Conservation (phyloP, 2,888 invertebrate genomes). For the Amitus sp. region DNA sequence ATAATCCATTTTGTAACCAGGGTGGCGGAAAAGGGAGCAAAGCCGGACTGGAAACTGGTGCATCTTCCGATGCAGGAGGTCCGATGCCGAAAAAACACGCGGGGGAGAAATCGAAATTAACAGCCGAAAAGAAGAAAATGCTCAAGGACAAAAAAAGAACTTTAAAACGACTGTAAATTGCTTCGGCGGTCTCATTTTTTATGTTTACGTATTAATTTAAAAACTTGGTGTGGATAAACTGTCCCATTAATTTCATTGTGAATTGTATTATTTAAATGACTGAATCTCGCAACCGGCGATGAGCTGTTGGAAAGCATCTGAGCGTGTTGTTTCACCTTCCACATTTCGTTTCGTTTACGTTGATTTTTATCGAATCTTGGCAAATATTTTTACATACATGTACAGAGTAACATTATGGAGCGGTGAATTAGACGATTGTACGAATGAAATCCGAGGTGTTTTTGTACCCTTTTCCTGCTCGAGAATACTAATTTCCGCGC, state of each 20-base stretch:
- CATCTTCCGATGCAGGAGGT: constrained; percentile 69
- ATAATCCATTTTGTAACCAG: constrained; percentile 37
- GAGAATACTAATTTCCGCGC: too few species aligned
- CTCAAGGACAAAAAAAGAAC: constrained; percentile 87
- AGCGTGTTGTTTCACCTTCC: too few species aligned
- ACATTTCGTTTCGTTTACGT: constrained; percentile 35
- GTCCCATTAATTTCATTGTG: constrained; percentile 54
- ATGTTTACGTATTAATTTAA: constrained; percentile 52
- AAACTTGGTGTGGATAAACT: constrained; percentile 54
- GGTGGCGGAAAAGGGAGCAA: constrained; percentile 61
- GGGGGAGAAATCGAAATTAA: constrained; percentile 79
- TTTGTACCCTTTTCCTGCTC: neutral
- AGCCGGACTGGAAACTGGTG: constrained; percentile 62
- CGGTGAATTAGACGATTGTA: constrained; percentile 53
- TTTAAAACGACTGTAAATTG: constrained; percentile 82
- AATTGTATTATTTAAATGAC: constrained; percentile 54
- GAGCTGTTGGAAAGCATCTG: too few species aligned
- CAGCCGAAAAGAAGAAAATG: constrained; percentile 78
- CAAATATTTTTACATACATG: constrained; percentile 62
- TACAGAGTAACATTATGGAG: constrained; percentile 58
- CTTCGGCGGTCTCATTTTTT: constrained; percentile 34
- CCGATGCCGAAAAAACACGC: constrained; percentile 88
- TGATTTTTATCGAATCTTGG: constrained; percentile 47
- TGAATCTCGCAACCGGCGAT: constrained; percentile 50
- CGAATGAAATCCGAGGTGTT: constrained; percentile 7